Base-by-base conservation (phyloP, 2,888 invertebrate genomes). In the Pinctada fucata region DNA sequence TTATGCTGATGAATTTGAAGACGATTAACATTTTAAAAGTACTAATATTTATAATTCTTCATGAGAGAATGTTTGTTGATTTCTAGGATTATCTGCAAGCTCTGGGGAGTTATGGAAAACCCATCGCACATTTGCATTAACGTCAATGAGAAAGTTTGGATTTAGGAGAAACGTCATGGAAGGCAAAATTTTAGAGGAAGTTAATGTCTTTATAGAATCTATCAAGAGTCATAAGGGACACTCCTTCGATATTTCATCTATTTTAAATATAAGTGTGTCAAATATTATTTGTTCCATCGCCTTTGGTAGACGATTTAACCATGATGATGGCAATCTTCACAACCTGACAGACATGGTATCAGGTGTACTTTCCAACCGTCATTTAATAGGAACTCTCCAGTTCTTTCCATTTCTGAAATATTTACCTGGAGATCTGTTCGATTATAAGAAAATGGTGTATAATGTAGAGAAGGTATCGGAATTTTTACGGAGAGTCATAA, bases 241-340 rank as follows among this genome's bases (percentile, higher is more conserved):
- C 50, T 51, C 79, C 6, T 78, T 82, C 2, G 68, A 84, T 50
- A 50, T 79, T 2, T 49, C 67, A 5, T 52, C 72, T 6, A 45
- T 81, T 8, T 63, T 83, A 0, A 65, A 72, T 2, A 73, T 74
- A 1, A 79, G 82, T 31, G 78, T 85, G 6, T 80, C 83, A 0
- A 85, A 84, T 72, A 75, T 87, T 0, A 83, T 86, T 4, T 83
- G 78, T 51, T 74, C 72, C 8, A 66, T 86, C 4, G 16, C 80
- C 8, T 72, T 79, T 58, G 78, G 82, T 0, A 67, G 73, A n/a
- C 48, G 80, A n/a, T 66, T 72, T 13, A 74, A 75, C 1, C 75
- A 79, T 52, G 74, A 70, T 8, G 72, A 84, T 52, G 16, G 31
- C 63, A 63, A 67, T 3, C 80, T 84, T 50, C 58, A 31, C 5